Evolutionary conservation across 2,888 invertebrate species (phyloP).

Genomic region (Chymomyza caudatula): DNA sequence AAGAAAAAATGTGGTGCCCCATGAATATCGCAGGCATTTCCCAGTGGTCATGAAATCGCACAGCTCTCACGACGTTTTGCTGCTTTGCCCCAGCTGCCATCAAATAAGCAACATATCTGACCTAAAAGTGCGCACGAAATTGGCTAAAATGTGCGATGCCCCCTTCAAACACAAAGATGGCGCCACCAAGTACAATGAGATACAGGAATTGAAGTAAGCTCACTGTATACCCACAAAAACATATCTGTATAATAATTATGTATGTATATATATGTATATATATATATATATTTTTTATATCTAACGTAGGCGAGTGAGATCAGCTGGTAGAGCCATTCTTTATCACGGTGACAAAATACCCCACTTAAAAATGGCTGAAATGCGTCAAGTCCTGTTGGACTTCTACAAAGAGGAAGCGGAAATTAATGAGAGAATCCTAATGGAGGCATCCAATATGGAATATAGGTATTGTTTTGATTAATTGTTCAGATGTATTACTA

Average conservation of each 20-base stretch:
- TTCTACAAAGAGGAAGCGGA: conserved; percentile 78
- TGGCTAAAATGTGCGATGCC: conserved; percentile 83
- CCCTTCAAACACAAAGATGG: conserved; percentile 79
- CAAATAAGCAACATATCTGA: conserved; percentile 84
- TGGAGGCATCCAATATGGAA: conserved; percentile 79
- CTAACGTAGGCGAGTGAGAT: conserved; percentile 79
- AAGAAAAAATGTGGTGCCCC: conserved; percentile 89
- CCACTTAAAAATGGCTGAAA: conserved; percentile 77
- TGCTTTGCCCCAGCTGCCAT: conserved; percentile 86
- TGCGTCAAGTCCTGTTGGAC: conserved; percentile 79
- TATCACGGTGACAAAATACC: conserved; percentile 80
- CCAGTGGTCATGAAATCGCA: conserved; percentile 88
- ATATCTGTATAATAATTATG: no score
- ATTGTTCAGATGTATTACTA: not conserved
- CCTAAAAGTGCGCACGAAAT: conserved; percentile 80
- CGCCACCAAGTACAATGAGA: conserved; percentile 74
- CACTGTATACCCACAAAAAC: conserved; percentile 21
- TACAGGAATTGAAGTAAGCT: conserved; percentile 71
- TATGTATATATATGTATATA: no score
- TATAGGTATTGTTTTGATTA: conserved; percentile 74
- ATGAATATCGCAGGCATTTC: conserved; percentile 88
- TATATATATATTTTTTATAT: not conserved
- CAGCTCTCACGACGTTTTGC: conserved; percentile 87
- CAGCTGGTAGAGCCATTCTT: conserved; percentile 81
- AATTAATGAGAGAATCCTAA: conserved; percentile 79